Base-by-base conservation (phyloP, 2,797 vertebrate species). In the Trematomus bernacchii region DNA sequence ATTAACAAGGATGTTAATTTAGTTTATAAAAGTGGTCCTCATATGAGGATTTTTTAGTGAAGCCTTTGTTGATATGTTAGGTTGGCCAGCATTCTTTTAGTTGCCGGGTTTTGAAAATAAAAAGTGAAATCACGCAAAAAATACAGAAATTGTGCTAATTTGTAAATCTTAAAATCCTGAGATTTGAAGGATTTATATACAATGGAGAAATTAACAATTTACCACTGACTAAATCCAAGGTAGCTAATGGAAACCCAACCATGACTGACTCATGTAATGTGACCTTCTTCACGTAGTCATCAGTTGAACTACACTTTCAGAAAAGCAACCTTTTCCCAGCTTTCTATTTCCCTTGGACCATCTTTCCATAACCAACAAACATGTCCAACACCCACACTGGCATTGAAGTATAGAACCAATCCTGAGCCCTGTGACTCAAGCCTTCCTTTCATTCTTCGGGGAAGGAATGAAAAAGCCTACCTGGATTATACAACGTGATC, bases 401-500 rank as follows among this genome's bases (percentile, higher is more conserved):
- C 21, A 68, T 4, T 75, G 62, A 78, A 61, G 75, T 37, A 47
- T 33, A 66, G 67, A 23, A 64, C 54, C 10, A 79, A 71, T 46
- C 48, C 71, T 55, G 60, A 70, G 46, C 67, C 53, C 37, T 21
- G 67, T 65, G 81, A 80, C 75, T 85, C 67, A 71, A 59, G n/a
- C 55, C 44, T 61, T 54, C 33, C 64, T 77, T 68, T 54, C 58
- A 43, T 44, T 77, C 71, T 80, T 80, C 46, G 21, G 79, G 53
- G 27, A 58, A 51, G 65, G 21, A 62, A 71, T 18, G 10, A 76
- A 77, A 72, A 77, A 65, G 50, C 46, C 83, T 62, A 90, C 73
- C 82, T 85, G 89, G 71, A 85, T 85, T 77, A 79, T 30, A 61
- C 54, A 73, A 67, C 65, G 80, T 61, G 74, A 74, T 59, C 30